Conservation (phyloP, 2,888 invertebrate genomes). For the Latrodectus hesperus region DNA sequence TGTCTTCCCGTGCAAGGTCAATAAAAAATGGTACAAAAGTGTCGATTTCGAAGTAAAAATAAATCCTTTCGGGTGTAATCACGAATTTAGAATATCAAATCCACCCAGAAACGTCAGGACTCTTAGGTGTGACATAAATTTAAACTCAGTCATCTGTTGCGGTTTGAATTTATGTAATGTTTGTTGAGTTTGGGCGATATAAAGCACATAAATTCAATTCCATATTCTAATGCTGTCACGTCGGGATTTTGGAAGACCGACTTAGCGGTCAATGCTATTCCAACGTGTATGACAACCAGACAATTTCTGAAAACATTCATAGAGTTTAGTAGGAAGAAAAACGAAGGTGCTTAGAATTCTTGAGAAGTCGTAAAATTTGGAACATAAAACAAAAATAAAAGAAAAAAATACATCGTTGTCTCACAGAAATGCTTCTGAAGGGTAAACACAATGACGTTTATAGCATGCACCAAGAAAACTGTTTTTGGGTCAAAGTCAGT, state of each 20-base stretch:
- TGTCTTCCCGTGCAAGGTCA: too few species aligned
- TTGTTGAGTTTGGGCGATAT: too few species aligned
- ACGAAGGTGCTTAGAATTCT: neutral
- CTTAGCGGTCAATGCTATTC: conserved; percentile 49
- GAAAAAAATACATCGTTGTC: neutral
- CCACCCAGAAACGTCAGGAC: too few species aligned
- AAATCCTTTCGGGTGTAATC: too few species aligned
- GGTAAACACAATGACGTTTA: conserved; percentile 20
- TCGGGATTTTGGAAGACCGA: conserved; percentile 27
- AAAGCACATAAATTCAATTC: neutral
- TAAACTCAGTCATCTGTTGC: too few species aligned
- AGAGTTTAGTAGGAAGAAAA: neutral
- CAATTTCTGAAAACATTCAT: too few species aligned
- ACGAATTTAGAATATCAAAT: too few species aligned
- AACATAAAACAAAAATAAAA: neutral
- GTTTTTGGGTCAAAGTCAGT: conserved; percentile 52
- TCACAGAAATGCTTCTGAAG: neutral
- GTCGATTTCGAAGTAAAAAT: too few species aligned
- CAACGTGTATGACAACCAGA: neutral
- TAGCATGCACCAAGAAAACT: neutral
- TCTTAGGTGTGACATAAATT: too few species aligned
- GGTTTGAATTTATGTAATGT: too few species aligned
- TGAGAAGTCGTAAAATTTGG: neutral
- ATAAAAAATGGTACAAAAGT: too few species aligned
- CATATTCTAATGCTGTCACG: conserved; percentile 24